Percentiles rank a stretch among this genome's conserved stretches.
phyloP scores from a whole-genome alignment of 2,888 invertebrate species.

The Hirudinaria manillensis region DNA sequence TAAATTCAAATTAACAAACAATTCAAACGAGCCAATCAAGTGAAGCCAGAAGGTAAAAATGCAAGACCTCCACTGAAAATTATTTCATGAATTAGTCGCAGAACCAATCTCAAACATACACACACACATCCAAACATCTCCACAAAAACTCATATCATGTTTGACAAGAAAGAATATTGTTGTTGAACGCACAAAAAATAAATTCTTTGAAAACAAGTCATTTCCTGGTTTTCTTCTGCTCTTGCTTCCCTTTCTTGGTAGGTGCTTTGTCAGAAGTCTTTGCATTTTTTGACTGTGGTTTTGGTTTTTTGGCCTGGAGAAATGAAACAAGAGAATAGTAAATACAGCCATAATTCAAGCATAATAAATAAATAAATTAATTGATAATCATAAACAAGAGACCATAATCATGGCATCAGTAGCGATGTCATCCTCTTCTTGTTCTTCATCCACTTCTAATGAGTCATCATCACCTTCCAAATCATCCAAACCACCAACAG shows the following conservation, averaged over 20 bases:
- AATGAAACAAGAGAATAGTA: neutral
- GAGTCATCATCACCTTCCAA: constrained; percentile 50
- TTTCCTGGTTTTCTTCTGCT: neutral
- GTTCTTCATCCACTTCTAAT: constrained; percentile 50
- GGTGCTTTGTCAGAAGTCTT: neutral
- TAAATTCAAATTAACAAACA: too few species aligned
- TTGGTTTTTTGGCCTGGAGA: constrained; percentile 11
- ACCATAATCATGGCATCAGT: constrained; percentile 41
- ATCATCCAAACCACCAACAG: constrained; percentile 29
- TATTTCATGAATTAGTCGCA: too few species aligned
- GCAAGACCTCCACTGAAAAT: too few species aligned
- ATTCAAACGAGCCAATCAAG: too few species aligned
- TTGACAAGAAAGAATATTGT: neutral
- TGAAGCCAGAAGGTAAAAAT: too few species aligned
- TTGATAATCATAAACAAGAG: too few species aligned
- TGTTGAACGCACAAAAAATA: neutral
- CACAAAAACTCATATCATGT: neutral
- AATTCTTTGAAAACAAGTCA: neutral
- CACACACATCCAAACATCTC: too few species aligned
- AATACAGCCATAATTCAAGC: neutral
- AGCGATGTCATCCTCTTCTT: constrained; percentile 37
- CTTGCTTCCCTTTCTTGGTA: neutral
- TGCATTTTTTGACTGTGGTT: neutral
- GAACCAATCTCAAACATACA: too few species aligned
- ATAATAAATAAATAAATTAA: neutral